Base-by-base conservation (phyloP, 2,113 vertebrate species). In the Mus musculus region DNA sequence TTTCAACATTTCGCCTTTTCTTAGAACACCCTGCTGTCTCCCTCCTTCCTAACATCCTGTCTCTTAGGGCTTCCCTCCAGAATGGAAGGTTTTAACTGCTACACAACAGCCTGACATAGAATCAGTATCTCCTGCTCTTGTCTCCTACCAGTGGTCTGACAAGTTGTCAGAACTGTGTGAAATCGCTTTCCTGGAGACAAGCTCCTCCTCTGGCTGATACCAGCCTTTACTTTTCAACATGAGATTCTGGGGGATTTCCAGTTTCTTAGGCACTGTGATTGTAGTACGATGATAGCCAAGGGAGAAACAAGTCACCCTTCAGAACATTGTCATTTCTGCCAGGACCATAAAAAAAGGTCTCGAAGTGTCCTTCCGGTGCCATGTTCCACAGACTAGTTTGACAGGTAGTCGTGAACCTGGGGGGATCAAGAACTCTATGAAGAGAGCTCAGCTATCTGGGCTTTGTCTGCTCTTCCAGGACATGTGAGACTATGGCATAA, bases 91-190 rank as follows among this genome's bases (percentile, higher is more conserved):
- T 84, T 63, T 30, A 46, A 84, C 56, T 84, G 59, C 81, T 84
- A 1, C 56, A 28, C n/a, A 39, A 46, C 81, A 65, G 42, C 33
- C 42, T 42, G 3, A 7, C 28, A 7, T 20, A 67, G 39, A 13
- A 86, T 65, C 42, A 86, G 42, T 30, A 33, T 69, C 30, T 69
- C 39, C 42, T 13, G 84, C 2, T 86, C 42, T 67, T 39, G 65
- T 49, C 84, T 86, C 63, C 84, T 86, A 7, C 19, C 49, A 30
- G 39, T 33, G 39, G 39, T 86, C 61, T 86, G 61, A 67, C 84
- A 69, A 69, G 84, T 86, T 86, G 84, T 86, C 84, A 86, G 84
- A 86, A 86, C 42, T 7, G 30, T 86, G 61, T 86, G 84, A 86
- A 86, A 69, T 67, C 63, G 52, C 84, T 49, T 46, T 86, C 63